Conservation (phyloP, 2,113 vertebrate genomes). For the Dicerorhinus sumatrensis region DNA sequence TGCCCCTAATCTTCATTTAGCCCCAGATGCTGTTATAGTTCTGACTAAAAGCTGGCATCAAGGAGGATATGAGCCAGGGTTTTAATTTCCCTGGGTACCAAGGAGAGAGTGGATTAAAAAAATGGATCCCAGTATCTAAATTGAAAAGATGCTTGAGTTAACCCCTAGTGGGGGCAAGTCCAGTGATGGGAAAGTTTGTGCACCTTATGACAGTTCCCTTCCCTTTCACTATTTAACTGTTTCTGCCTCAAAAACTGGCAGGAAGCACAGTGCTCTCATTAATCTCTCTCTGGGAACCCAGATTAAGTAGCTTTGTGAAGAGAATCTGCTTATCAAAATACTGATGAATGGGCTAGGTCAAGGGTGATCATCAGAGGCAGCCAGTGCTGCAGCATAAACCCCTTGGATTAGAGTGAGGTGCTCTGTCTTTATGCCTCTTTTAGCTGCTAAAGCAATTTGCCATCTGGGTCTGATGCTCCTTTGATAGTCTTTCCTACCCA, state of each 20-base stretch:
- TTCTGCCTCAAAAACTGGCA: not conserved
- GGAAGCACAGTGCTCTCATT: not conserved
- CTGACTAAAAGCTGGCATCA: not conserved
- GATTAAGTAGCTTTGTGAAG: constrained; percentile 6
- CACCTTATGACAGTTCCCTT: not conserved
- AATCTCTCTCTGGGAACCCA: constrained; percentile 28
- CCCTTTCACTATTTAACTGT: not conserved
- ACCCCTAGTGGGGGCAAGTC: not conserved
- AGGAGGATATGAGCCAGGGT: not conserved
- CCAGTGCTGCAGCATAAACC: not conserved
- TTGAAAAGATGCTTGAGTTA: constrained; percentile 22
- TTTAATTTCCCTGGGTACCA: not conserved
- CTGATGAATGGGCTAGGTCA: not conserved
- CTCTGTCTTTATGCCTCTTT: not conserved
- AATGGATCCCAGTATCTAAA: not conserved
- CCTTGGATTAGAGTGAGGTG: not conserved
- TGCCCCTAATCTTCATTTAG: constrained; percentile 8
- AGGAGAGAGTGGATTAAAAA: not conserved
- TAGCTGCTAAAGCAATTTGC: constrained; percentile 43
- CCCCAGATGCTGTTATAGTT: not conserved
- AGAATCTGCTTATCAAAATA: constrained; percentile 45
- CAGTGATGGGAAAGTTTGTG: not conserved
- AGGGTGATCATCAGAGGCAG: not conserved
- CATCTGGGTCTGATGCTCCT: constrained; percentile 24
- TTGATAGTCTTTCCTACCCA: not conserved